phyloP scores from a whole-genome alignment of 2,113 vertebrate species.

The Echinops telfairi region DNA sequence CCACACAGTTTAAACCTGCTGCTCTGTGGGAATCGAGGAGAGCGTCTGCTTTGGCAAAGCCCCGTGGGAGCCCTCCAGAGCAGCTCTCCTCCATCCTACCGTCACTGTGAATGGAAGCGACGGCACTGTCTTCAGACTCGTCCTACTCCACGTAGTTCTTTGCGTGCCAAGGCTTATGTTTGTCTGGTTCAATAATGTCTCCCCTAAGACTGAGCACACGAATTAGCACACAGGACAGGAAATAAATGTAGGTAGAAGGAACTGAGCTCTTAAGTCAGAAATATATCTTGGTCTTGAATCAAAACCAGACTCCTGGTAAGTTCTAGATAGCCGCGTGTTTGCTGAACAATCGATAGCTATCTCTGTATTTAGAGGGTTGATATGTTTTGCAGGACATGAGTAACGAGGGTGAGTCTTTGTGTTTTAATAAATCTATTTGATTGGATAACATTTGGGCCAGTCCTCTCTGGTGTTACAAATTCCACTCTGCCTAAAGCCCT shows the following conservation, averaged over 20 bases:
- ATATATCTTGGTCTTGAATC: background rate
- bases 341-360: background rate
- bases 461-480: background rate
- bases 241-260: background rate
- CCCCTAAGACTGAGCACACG: background rate
- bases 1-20: too few relatives aligned
- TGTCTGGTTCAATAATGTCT: background rate
- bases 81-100: too few relatives aligned
- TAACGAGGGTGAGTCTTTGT: background rate
- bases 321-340: background rate
- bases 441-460: background rate
- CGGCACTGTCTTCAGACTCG: too few relatives aligned
- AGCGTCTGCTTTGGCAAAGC: too few relatives aligned
- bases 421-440: background rate
- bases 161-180: background rate
- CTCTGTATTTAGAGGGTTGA: background rate
- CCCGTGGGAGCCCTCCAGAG: too few relatives aligned
- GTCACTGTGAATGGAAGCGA: too few relatives aligned
- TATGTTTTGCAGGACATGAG: conserved; percentile 11
- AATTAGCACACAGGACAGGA: background rate
- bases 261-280: background rate
- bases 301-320: background rate
- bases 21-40: too few relatives aligned
- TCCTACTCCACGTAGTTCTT: background rate
- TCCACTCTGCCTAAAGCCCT: background rate